These are phyloP conservation scores for Orchesellides sinensis DNA, from an alignment of 2,888 invertebrate genomes.

Conservation along the genomic window DNA sequence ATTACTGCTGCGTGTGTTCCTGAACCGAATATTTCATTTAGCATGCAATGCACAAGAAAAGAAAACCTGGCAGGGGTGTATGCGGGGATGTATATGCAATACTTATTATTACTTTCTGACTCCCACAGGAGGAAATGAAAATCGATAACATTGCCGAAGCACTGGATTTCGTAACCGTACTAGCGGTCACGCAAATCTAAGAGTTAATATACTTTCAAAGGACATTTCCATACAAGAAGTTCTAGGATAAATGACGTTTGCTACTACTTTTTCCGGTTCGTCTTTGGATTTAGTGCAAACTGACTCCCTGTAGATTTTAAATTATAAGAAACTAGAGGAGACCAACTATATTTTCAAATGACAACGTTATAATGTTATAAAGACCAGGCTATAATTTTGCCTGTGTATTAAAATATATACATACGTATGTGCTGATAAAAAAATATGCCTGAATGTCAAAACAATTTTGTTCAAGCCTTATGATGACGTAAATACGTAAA, in stretches of 20 bases:
- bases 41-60: neutral
- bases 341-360: conserved; percentile 7
- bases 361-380: no score
- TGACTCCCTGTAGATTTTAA: no score
- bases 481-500: no score
- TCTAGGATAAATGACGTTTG: no score
- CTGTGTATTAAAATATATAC: no score
- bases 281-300: no score
- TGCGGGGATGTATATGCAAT: conserved; percentile 3
- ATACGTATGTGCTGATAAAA: no score
- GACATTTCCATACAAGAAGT: neutral
- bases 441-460: no score
- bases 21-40: neutral
- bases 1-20: neutral
- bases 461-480: no score
- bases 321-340: no score
- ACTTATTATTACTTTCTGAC: conserved; percentile 33
- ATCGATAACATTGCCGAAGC: conserved; percentile 56
- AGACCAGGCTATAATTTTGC: no score
- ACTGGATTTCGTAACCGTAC: conserved; percentile 59
- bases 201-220: neutral
- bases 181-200: conserved; percentile 48
- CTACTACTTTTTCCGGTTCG: no score
- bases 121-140: conserved; percentile 52
- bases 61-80: neutral